These are phyloP conservation scores for Chondrilla cf. caribensis DNA, from an alignment of 37 sponge, comb jelly and placozoan genomes.

Conservation along the genomic window DNA sequence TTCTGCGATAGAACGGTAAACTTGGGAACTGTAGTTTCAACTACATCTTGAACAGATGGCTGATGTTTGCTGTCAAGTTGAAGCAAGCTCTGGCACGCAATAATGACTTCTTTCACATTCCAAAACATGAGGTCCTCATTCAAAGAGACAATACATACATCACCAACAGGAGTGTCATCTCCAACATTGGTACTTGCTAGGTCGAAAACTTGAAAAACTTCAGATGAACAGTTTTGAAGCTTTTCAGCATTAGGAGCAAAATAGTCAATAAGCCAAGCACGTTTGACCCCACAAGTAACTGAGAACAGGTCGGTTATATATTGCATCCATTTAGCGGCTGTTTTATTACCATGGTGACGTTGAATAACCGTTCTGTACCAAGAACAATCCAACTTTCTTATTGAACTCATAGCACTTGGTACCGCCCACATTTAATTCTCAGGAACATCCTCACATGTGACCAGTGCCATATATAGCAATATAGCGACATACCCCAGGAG, in stretches of 20 bases:
- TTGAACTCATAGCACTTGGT: background rate
- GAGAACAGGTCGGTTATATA: background rate
- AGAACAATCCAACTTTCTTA: background rate
- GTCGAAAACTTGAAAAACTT: background rate
- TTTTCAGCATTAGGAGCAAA: background rate
- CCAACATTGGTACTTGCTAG: background rate
- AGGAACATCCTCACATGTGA: background rate
- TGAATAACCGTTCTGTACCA: background rate
- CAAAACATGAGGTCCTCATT: background rate
- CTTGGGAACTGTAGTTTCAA: too few species aligned
- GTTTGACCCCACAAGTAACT: background rate
- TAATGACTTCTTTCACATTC: background rate
- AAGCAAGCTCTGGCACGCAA: background rate
- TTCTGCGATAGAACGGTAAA: too few species aligned
- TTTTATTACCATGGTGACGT: background rate
- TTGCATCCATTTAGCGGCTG: background rate
- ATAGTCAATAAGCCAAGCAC: slow-evolving; percentile 15
- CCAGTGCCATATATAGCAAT: background rate
- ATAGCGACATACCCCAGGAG: background rate
- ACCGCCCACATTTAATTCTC: background rate
- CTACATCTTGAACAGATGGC: background rate
- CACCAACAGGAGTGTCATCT: too few species aligned
- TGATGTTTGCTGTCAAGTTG: background rate
- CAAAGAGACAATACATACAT: background rate
- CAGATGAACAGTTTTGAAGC: background rate